Evolutionary conservation across 2,888 invertebrate genomes (phyloP).

Genomic region (Eristalinus sepulchralis): DNA sequence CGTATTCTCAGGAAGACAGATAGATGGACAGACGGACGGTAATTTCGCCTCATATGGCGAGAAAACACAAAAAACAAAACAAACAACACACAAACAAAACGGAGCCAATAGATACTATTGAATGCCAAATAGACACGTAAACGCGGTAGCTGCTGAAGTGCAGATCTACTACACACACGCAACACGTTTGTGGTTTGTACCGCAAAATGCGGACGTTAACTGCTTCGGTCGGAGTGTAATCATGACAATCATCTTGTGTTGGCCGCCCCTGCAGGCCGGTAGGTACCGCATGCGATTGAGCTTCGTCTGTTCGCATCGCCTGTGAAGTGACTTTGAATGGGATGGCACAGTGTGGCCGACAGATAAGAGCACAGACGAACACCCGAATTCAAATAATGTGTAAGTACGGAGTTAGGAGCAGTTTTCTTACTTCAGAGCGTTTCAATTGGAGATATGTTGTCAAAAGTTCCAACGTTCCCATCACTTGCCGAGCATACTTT

Average conservation of each 20-base stretch:
- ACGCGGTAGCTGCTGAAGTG: slow-evolving; percentile 67
- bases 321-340: slow-evolving; percentile 11
- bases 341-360: slow-evolving; percentile 21
- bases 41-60: slow-evolving; percentile 65
- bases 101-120: slow-evolving; percentile 38
- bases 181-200: slow-evolving; percentile 63
- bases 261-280: slow-evolving; percentile 48
- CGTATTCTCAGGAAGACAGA: slow-evolving; percentile 6
- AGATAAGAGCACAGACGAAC: background rate
- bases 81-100: slow-evolving; percentile 9
- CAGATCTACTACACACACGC: slow-evolving; percentile 69
- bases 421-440: too few species aligned
- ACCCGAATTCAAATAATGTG: background rate
- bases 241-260: slow-evolving; percentile 70
- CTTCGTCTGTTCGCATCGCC: background rate
- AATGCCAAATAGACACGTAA: slow-evolving; percentile 71
- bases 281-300: slow-evolving; percentile 22
- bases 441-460: too few species aligned
- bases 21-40: slow-evolving; percentile 52
- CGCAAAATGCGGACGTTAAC: slow-evolving; percentile 66
- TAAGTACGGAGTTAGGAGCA: too few species aligned
- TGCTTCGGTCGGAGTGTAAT: slow-evolving; percentile 56
- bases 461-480: background rate
- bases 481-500: slow-evolving; percentile 25
- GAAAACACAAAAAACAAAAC: slow-evolving; percentile 12